Percentiles rank a stretch among this genome's conserved stretches.
phyloP scores from a whole-genome alignment of 2,888 invertebrate genomes.

The Drosophila putrida region DNA sequence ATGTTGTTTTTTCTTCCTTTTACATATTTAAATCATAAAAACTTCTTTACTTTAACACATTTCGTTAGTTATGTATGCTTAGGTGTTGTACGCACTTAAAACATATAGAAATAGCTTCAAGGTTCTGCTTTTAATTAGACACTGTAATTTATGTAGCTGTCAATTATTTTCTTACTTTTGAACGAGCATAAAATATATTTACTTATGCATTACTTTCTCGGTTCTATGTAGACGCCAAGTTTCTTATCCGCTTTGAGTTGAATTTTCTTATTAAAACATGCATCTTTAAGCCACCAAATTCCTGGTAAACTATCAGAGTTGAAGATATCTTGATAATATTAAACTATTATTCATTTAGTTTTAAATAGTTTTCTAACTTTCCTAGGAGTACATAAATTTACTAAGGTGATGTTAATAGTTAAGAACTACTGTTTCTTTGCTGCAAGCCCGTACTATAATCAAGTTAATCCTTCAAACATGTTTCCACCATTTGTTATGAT shows the following conservation, averaged over 20 bases:
- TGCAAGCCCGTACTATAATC: background rate
- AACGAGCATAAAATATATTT: background rate
- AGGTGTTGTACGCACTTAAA: too few species aligned
- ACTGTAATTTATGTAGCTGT: too few species aligned
- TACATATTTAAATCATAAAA: background rate
- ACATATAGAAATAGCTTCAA: too few species aligned
- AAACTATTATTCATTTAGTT: background rate
- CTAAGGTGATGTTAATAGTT: background rate
- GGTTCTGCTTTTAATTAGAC: too few species aligned
- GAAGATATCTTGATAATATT: background rate
- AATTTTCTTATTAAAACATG: too few species aligned
- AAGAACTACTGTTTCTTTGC: background rate
- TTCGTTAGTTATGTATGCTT: background rate
- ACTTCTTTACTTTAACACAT: background rate
- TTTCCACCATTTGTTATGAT: constrained; percentile 19
- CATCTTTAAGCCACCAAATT: too few species aligned
- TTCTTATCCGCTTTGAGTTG: too few species aligned
- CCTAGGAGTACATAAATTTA: too few species aligned
- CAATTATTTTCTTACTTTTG: background rate
- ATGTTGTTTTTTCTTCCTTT: background rate
- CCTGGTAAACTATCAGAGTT: too few species aligned
- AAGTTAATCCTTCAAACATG: constrained; percentile 1
- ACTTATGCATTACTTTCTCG: background rate
- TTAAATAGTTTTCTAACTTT: background rate
- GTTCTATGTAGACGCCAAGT: background rate